phyloP scores from a whole-genome alignment of 2,113 vertebrate species.

The Parotia lawesii region DNA sequence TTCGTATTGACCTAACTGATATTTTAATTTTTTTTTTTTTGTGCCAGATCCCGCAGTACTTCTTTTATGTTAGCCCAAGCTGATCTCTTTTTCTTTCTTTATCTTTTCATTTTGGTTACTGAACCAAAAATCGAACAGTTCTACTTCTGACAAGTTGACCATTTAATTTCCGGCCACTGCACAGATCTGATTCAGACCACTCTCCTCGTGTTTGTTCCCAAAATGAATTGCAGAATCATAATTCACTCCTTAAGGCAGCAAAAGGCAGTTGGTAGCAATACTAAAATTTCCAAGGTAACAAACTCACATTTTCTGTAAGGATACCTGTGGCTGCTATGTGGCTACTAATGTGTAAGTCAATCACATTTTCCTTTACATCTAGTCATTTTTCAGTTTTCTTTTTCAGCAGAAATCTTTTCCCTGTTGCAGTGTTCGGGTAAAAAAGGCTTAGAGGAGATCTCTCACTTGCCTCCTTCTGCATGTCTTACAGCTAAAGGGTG shows the following conservation, averaged over 20 bases:
- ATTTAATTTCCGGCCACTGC: conserved; percentile 67
- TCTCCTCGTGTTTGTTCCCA: neutral
- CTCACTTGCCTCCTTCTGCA: neutral
- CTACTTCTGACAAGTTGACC: conserved; percentile 61
- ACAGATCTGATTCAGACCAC: conserved; percentile 40
- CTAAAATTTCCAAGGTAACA: conserved; percentile 22
- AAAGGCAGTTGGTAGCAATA: neutral
- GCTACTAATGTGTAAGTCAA: neutral
- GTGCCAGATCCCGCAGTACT: neutral
- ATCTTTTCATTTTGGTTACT: conserved; percentile 60
- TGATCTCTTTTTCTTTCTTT: conserved; percentile 50
- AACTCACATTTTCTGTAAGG: neutral
- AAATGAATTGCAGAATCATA: conserved; percentile 47
- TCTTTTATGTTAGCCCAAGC: conserved; percentile 29
- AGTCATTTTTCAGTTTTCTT: neutral
- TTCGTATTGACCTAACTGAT: conserved; percentile 54
- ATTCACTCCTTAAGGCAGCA: neutral
- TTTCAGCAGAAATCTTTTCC: neutral
- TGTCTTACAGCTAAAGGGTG: neutral
- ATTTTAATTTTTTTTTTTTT: conserved; percentile 50
- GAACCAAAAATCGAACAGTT: conserved; percentile 56
- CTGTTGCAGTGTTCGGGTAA: neutral
- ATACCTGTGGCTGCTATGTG: neutral
- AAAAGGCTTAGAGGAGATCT: neutral
- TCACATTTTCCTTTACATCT: neutral